Evolutionary conservation across 1,140 invertebrate genomes (phyloP), one percentile per base, ranked within the genome.

Genomic region (Neotoxoptera formosana): DNA sequence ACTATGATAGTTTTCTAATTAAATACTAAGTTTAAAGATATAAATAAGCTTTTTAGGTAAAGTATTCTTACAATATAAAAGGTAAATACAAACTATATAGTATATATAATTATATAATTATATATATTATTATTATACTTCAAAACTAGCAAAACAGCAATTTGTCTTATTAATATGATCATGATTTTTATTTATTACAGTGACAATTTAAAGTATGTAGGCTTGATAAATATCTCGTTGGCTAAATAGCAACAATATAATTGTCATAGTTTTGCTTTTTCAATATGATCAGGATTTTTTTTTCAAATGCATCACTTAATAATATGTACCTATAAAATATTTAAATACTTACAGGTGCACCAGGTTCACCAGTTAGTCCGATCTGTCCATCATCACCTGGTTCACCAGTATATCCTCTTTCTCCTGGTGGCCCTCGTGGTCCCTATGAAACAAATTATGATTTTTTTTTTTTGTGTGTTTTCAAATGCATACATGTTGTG

Each of bases 301-400:
- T 48, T 41, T 41, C 41, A 41, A 41, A 41, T 1, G 41, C 41
- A 41, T 41, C 41, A 41, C 41, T 41, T 41, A 2, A 41, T 41
- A 41, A 41, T 41, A 41, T 41, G 41, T 41, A n/a, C n/a, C n/a
- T n/a, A n/a, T 30, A 11, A 83, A n/a, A 87, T 36, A 36, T 45
- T 87, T 47, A 25, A 90, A 7, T 45, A 96, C 95, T 94, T 95
- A 97, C 97, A 48, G 96, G 96, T 91, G 95, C 94, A 94, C 97
- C 97, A 93, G 96, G 96, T 83, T 95, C 95, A 94, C 97, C 97
- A 91, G 95, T 95, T 48, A 95, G 92, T 93, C 97, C 97, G 47
- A 94, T 93, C 30, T 76, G 45, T 51, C 94, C 94, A 92, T 93
- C 93, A 83, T 48, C 81, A 20, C 94, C 91, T 9, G 48, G 90